Base-by-base conservation (phyloP, 2,113 vertebrate genomes). In the Mus spicilegus region DNA sequence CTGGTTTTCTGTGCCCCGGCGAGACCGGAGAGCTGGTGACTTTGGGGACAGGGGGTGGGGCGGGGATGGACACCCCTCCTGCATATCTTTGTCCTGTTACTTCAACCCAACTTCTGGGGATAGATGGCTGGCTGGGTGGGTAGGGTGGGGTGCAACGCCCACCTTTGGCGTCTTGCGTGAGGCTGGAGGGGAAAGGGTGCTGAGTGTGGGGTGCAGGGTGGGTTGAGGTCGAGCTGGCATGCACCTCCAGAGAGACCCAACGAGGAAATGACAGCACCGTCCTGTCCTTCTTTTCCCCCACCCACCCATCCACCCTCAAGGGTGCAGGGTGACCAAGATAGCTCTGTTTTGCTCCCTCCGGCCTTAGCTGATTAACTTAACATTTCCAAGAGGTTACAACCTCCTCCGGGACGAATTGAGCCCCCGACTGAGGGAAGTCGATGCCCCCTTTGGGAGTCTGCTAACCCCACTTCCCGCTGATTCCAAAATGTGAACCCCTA, bases 401-500 rank as follows among this genome's bases (percentile, higher is more conserved):
- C 77, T 96, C 89, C 49, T 92, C 93, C 56, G 96, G 73, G 56
- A n/a, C n/a, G 42, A 94, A 67, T n/a, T 81, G 95, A 95, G 82
- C 84, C 51, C 84, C 72, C 6, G 49, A n/a, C 65, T 19, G 63
- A 90, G 85, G 93, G 90, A 82, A 84, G 82, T 30, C 14, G 39
- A 63, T 77, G 33, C 39, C 5, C 56, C 8, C 46, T 36, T 7
- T 58, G 75, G 82, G 51, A 69, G 58, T n/a, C 36, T 3, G 82
- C 58, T 63, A 54, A 70, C 26, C 42, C n/a, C 20, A 54, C 36
- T 42, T 42, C 10, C 24, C 3, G 12, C 20, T 70, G 76, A 93
- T 51, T 85, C 96, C 95, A 72, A 93, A 98, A 98, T 98, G 97
- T 98, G 97, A 98, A 97, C 91, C 76, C 58, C 63, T 49, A 33